These are phyloP conservation scores for Oryzias sinensis DNA, from an alignment of 2,797 vertebrate genomes.

Conservation along the genomic window DNA sequence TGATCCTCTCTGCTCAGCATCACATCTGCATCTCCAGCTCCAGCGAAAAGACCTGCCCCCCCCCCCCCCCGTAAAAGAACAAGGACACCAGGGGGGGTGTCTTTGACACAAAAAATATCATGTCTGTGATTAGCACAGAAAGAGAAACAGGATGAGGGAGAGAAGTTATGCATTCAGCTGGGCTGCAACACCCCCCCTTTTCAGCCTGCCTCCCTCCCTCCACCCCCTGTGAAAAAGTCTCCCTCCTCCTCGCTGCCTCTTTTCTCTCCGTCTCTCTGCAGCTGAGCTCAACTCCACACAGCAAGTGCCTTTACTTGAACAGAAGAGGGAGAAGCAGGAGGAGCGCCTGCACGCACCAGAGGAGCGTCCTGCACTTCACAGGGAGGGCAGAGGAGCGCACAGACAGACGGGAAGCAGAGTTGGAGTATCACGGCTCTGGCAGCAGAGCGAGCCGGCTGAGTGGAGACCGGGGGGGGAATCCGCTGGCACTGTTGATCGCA, in stretches of 20 bases:
- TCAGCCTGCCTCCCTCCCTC: slow-evolving; percentile 47
- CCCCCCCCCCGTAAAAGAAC: slow-evolving; percentile 28
- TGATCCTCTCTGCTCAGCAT: slow-evolving; percentile 23
- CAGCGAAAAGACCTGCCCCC: slow-evolving; percentile 3
- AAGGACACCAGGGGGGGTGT: slow-evolving; percentile 5
- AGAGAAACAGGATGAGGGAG: slow-evolving; percentile 44
- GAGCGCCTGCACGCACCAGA: slow-evolving; percentile 42
- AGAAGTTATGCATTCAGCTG: slow-evolving; percentile 74
- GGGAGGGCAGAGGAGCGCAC: slow-evolving; percentile 39
- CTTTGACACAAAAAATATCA: slow-evolving; percentile 48
- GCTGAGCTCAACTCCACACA: slow-evolving; percentile 77
- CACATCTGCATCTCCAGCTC: slow-evolving; percentile 36
- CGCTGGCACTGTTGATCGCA: slow-evolving; percentile 51
- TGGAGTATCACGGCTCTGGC: slow-evolving; percentile 44
- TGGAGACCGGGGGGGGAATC: slow-evolving; percentile 43
- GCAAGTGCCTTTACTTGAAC: slow-evolving; percentile 75
- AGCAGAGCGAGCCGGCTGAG: slow-evolving; percentile 50
- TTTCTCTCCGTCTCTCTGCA: slow-evolving; percentile 62
- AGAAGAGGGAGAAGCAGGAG: slow-evolving; percentile 59
- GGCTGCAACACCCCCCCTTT: slow-evolving; percentile 55
- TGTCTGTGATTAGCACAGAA: slow-evolving; percentile 44
- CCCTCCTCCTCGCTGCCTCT: slow-evolving; percentile 32
- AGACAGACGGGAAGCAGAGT: slow-evolving; percentile 29
- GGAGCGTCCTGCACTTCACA: slow-evolving; percentile 49
- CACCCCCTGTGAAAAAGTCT: slow-evolving; percentile 52